Evolutionary conservation across 2,797 vertebrate species (phyloP).

Genomic region (Notolepis coatsorum): DNA sequence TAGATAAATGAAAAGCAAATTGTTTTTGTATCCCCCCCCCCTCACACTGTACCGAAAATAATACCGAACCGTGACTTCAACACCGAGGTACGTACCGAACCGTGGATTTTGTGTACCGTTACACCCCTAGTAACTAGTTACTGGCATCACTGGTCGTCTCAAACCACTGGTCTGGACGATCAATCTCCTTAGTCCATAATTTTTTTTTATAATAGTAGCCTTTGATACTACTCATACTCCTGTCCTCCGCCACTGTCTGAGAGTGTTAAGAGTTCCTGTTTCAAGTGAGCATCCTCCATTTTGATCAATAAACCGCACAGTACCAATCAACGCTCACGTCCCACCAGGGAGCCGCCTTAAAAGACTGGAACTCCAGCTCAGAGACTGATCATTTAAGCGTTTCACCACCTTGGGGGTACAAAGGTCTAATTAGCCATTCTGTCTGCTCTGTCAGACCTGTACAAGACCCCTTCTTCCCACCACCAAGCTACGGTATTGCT

Average conservation of each 20-base stretch:
- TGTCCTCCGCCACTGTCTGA: neutral
- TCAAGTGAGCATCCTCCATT: conserved; percentile 31
- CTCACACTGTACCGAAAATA: no score
- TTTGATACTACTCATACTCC: neutral
- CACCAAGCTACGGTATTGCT: conserved; percentile 48
- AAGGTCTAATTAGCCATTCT: conserved; percentile 71
- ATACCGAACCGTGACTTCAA: no score
- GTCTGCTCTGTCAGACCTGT: conserved; percentile 69
- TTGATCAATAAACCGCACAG: conserved; percentile 41
- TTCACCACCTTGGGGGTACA: conserved; percentile 63
- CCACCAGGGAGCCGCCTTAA: conserved; percentile 43
- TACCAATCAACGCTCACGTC: conserved; percentile 3
- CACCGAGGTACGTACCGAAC: no score
- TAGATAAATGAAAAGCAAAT: no score
- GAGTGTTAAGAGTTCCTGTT: conserved; percentile 1
- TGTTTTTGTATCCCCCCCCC: no score
- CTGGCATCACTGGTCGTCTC: no score
- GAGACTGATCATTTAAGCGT: conserved; percentile 62
- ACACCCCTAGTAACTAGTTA: no score
- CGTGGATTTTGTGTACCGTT: no score
- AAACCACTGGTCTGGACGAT: no score
- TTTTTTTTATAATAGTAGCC: neutral
- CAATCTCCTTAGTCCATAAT: no score
- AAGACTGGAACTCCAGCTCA: conserved; percentile 53
- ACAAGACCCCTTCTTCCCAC: conserved; percentile 52